A percentile compares a stretch with the other conserved stretches of the same genome.
phyloP scores from a whole-genome alignment of 2,797 vertebrate species.

The Tenualosa ilisha region DNA sequence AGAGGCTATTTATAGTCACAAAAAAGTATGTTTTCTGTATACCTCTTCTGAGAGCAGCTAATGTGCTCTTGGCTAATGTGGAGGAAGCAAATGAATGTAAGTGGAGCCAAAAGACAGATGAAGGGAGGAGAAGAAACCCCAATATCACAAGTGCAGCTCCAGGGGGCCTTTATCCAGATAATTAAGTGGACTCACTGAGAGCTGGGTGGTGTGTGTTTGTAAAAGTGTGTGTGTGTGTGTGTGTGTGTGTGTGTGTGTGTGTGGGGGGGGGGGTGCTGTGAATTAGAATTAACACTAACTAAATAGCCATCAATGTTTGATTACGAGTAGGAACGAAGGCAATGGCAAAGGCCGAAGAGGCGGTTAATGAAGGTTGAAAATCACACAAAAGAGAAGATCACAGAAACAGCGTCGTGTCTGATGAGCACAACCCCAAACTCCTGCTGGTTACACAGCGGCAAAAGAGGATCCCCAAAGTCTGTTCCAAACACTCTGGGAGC shows the following conservation, averaged over 20 bases:
- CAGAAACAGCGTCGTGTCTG: background rate
- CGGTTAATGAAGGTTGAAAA: constrained; percentile 83
- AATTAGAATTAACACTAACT: constrained; percentile 88
- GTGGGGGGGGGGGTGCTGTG: constrained; percentile 78
- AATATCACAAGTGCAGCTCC: background rate
- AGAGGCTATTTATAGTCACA: background rate
- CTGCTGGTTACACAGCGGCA: background rate
- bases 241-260: constrained; percentile 39
- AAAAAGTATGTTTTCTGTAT: background rate
- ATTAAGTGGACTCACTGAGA: constrained; percentile 29
- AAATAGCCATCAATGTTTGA: constrained; percentile 85
- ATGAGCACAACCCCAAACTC: background rate
- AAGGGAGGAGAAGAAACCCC: background rate
- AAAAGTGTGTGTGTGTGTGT: background rate
- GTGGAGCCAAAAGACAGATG: background rate
- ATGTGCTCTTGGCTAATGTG: background rate
- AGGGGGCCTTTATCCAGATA: constrained; percentile 28
- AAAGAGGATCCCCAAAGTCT: background rate
- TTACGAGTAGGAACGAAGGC: constrained; percentile 78
- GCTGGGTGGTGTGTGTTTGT: background rate
- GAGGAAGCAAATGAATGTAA: background rate
- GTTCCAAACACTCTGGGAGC: background rate
- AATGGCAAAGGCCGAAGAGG: constrained; percentile 56
- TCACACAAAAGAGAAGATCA: constrained; percentile 28
- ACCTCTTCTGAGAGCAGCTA: background rate